Base-by-base conservation (phyloP, 2,797 vertebrate species). In the Pyrocephalus nanus region DNA sequence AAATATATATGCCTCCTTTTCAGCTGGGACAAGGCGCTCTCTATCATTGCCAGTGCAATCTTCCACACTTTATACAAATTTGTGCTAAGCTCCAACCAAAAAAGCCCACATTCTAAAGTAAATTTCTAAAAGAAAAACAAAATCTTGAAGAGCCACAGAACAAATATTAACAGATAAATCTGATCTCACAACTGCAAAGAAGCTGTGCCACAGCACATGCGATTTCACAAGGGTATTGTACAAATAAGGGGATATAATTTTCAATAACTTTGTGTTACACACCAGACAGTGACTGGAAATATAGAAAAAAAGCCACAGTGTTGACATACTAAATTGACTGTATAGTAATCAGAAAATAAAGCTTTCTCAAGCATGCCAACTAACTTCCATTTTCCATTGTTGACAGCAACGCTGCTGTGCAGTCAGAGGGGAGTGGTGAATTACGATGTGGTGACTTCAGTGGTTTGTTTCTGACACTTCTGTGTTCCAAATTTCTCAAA, bases 161-260 rank as follows among this genome's bases (percentile, higher is more conserved):
- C 15, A 57, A 50, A 54, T 57, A 34, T 53, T 72, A 72, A 21
- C 15, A 21, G 25, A 43, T 43, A 50, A 80, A 76, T 26, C 17
- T 55, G 32, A 53, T 43, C 21, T 69, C 12, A 32, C 67, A 40
- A 67, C 19, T 1, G 5, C 57, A 27, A 5, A 45, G 43, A 38
- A 5, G 1, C 3, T 79, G 9, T 69, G 55, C 21, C 50, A 60
- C 19, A 51, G 9, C 9, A 22, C 15, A 25, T 0, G 0, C 14
- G 12, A 47, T 62, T 88, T 65, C 53, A 43, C 27, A 54, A 53
- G 18, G 20, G 5, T 18, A 55, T 17, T 30, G 29, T 27, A 62
- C 20, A n/a, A 42, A 17, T 40, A 54, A 70, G 9, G 8, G 8
- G 23, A n/a, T 30, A 48, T 26, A 15, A 22, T 66, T 94, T 60